phyloP scores from a whole-genome alignment of 2,797 vertebrate species.

The Lateolabrax maculatus region DNA sequence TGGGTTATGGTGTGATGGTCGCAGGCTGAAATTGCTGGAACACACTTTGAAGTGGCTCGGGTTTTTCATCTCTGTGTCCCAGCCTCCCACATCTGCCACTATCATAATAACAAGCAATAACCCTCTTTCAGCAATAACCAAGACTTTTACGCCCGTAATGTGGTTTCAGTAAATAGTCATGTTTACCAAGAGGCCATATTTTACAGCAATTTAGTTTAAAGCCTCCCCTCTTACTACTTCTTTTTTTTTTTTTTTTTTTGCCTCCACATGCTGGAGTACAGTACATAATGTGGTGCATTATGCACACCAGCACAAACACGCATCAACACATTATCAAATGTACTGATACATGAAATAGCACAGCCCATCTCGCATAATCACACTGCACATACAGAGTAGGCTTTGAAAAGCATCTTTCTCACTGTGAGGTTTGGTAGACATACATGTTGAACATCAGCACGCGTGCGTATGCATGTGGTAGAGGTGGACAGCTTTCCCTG shows the following conservation, averaged over 20 bases:
- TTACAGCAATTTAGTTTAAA: conserved; percentile 76
- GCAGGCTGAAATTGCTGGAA: conserved; percentile 63
- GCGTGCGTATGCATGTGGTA: conserved; percentile 16
- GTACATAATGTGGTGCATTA: conserved; percentile 60
- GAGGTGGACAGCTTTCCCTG: conserved; percentile 46
- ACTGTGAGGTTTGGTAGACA: not conserved
- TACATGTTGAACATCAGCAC: conserved; percentile 23
- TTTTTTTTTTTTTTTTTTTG: conserved; percentile 20
- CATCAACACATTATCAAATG: conserved; percentile 60
- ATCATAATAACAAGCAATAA: conserved; percentile 78
- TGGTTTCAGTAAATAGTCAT: conserved; percentile 80
- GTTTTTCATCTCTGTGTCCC: conserved; percentile 72
- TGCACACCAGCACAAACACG: conserved; percentile 37
- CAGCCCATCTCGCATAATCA: conserved; percentile 39
- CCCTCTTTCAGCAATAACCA: conserved; percentile 73
- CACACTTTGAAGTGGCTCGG: conserved; percentile 72
- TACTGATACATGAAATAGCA: conserved; percentile 35
- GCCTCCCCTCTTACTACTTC: conserved; percentile 37
- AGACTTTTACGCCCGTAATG: conserved; percentile 76
- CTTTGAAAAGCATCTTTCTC: conserved; percentile 35
- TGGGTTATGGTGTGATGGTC: conserved; percentile 50
- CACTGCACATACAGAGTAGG: not conserved
- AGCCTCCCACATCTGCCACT: conserved; percentile 78
- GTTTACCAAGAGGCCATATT: conserved; percentile 79
- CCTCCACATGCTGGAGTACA: conserved; percentile 51